These are phyloP conservation scores for Aromia moschata DNA, from an alignment of 2,888 invertebrate genomes.

Conservation along the genomic window DNA sequence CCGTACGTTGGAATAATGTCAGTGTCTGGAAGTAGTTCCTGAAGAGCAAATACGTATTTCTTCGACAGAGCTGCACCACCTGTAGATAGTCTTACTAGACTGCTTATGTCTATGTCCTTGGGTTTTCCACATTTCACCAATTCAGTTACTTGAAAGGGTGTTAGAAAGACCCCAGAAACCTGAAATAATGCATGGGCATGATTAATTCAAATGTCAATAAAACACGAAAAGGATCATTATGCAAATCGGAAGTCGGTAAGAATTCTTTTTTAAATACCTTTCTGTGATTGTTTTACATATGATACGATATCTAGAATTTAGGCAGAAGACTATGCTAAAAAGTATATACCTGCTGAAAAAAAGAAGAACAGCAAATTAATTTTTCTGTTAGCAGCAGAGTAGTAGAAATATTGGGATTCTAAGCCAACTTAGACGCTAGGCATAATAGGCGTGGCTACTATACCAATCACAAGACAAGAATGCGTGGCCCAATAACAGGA, in stretches of 20 bases:
- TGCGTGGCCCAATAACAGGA: no score
- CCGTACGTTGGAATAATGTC: constrained; percentile 49
- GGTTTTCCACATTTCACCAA: constrained; percentile 20
- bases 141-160: constrained; percentile 19
- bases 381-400: no score
- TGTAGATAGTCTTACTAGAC: constrained; percentile 4
- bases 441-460: no score
- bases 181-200: no score
- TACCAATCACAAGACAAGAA: no score
- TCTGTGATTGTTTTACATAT: not conserved
- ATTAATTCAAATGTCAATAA: no score
- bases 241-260: not conserved
- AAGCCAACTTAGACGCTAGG: no score
- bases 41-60: constrained; percentile 42
- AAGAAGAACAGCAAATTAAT: no score
- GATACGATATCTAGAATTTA: not conserved
- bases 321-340: no score
- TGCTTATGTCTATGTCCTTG: constrained; percentile 1
- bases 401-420: no score
- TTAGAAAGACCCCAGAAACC: constrained; percentile 12
- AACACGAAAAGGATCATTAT: no score
- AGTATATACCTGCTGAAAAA: no score
- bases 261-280: not conserved
- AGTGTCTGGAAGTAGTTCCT: constrained; percentile 52
- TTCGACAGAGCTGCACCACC: constrained; percentile 48